Evolutionary conservation across 2,888 invertebrate genomes (phyloP).

Genomic region (Eupithecia vulgata): DNA sequence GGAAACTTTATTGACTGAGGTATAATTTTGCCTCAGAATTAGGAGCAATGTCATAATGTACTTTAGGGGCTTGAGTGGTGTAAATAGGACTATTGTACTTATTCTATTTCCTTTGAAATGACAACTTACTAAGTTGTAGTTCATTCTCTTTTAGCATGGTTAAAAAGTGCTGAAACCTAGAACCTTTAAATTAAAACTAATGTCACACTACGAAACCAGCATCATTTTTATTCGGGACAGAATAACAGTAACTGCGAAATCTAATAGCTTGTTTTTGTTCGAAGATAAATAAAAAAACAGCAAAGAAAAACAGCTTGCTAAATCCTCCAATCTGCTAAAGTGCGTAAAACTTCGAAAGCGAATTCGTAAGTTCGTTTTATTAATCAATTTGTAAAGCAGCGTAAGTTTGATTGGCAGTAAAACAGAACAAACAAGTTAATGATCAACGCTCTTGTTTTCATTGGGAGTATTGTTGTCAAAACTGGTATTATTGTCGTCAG

Average conservation of each 20-base stretch:
- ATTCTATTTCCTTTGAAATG: not conserved
- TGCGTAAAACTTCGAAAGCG: conserved; percentile 4
- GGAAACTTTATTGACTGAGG: conserved; percentile 28
- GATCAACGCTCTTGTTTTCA: conserved; percentile 13
- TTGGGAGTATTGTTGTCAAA: conserved; percentile 20
- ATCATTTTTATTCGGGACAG: not conserved
- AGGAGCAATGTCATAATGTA: conserved; percentile 2
- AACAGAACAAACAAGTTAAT: conserved; percentile 24
- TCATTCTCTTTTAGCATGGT: not conserved
- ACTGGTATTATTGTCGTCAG: conserved; percentile 44
- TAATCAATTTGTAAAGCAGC: conserved; percentile 23
- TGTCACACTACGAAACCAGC: not conserved
- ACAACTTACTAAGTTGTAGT: not conserved
- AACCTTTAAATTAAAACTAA: not conserved
- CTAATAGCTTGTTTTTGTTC: not conserved
- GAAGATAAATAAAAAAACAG: not conserved
- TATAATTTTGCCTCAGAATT: conserved; percentile 17
- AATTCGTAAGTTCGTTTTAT: conserved; percentile 8
- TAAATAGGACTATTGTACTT: not conserved
- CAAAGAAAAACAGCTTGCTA: not conserved
- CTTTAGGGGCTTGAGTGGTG: not conserved
- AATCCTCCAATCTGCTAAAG: conserved; percentile 2
- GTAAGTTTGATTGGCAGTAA: conserved; percentile 34
- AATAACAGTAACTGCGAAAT: not conserved
- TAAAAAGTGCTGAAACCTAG: not conserved